phyloP scores from a whole-genome alignment of 2,113 vertebrate genomes.

The Gracilinanus agilis region DNA sequence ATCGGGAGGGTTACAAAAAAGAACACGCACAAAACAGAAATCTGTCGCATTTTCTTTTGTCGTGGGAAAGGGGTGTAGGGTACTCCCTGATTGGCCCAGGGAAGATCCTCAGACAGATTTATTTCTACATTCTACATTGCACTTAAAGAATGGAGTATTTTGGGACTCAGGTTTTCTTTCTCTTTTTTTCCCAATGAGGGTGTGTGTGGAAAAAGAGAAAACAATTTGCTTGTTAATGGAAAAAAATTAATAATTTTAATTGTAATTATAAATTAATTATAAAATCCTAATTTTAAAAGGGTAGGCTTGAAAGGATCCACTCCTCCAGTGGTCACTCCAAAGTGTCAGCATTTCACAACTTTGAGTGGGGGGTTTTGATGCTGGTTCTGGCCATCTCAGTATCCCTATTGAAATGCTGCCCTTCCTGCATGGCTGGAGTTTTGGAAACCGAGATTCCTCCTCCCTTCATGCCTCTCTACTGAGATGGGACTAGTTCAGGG shows the following conservation, averaged over 20 bases:
- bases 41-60: slow-evolving; percentile 57
- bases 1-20: slow-evolving; percentile 70
- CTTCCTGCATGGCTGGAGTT: background rate
- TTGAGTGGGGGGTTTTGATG: background rate
- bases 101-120: background rate
- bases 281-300: too few species aligned
- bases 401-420: background rate
- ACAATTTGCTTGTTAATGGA: background rate
- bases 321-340: background rate
- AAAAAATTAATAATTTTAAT: background rate
- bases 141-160: background rate
- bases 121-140: background rate
- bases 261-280: too few species aligned
- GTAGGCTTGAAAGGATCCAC: background rate
- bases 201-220: background rate
- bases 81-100: background rate
- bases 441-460: background rate
- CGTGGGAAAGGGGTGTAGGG: background rate
- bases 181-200: background rate
- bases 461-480: background rate
- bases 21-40: slow-evolving; percentile 64
- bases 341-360: background rate
- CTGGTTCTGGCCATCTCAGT: too few species aligned
- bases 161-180: background rate
- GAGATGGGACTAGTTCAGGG: background rate